Evolutionary conservation across 1,140 invertebrate genomes (phyloP).

Genomic region (Euglossa dilemma): DNA sequence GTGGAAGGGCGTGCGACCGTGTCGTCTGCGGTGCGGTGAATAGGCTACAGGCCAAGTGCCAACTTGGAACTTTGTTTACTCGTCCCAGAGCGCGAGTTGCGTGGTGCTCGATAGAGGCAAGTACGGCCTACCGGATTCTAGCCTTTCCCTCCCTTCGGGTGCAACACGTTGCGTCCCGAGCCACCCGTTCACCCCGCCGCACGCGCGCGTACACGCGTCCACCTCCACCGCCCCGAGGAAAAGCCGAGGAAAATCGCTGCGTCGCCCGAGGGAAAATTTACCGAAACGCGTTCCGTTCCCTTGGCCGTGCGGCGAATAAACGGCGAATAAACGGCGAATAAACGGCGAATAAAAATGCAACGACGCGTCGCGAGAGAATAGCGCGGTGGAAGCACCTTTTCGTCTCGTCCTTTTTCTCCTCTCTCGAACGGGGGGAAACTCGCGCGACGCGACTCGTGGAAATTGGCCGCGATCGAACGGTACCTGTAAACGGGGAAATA

Average conservation of each 20-base stretch:
- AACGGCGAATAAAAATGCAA: too few species aligned
- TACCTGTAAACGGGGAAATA: neutral
- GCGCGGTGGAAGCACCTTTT: too few species aligned
- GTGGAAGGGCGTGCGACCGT: neutral
- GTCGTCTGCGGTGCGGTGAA: constrained; percentile 37
- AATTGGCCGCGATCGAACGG: too few species aligned
- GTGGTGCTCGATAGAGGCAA: constrained; percentile 16
- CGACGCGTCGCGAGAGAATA: too few species aligned
- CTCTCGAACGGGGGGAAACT: too few species aligned
- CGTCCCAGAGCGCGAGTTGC: constrained; percentile 26
- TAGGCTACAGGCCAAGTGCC: constrained; percentile 42
- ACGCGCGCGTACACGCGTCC: too few species aligned
- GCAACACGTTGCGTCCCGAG: constrained; percentile 36
- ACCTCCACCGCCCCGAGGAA: neutral
- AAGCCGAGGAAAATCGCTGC: neutral
- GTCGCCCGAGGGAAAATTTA: neutral
- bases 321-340: too few species aligned
- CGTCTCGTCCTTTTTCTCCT: too few species aligned
- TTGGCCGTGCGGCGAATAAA: too few species aligned
- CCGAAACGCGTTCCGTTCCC: too few species aligned
- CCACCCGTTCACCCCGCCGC: neutral
- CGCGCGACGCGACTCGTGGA: too few species aligned
- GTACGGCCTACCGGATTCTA: neutral
- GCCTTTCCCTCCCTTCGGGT: neutral
- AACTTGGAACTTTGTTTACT: constrained; percentile 52